These are phyloP conservation scores for Caradrina kadenii DNA, from an alignment of 2,888 invertebrate species.

Conservation along the genomic window DNA sequence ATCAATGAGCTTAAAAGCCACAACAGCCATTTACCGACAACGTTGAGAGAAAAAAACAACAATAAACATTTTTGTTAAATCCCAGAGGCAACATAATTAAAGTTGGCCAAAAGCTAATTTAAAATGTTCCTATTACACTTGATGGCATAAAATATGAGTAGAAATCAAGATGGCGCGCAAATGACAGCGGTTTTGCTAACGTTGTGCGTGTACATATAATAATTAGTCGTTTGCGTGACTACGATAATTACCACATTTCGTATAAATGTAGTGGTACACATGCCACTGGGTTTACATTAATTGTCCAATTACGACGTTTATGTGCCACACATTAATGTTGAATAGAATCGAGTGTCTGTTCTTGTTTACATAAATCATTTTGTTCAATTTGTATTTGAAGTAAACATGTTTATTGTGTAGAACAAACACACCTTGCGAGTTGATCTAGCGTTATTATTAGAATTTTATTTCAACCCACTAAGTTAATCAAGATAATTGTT, in stretches of 20 bases:
- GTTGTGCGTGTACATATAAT: conserved; percentile 72
- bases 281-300: conserved; percentile 79
- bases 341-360: conserved; percentile 68
- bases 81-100: conserved; percentile 33
- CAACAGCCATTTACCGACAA: conserved; percentile 37
- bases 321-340: conserved; percentile 68
- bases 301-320: conserved; percentile 81
- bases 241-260: conserved; percentile 80
- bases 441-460: neutral
- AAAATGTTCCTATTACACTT: conserved; percentile 44
- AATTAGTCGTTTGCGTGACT: conserved; percentile 86
- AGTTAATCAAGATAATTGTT: no score
- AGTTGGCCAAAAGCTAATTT: conserved; percentile 44
- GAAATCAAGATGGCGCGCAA: conserved; percentile 61
- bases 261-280: conserved; percentile 77
- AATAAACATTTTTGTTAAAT: conserved; percentile 32
- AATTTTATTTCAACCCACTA: no score
- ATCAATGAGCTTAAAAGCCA: conserved; percentile 50
- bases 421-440: neutral
- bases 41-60: conserved; percentile 38
- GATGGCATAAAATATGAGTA: conserved; percentile 41
- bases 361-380: conserved; percentile 60
- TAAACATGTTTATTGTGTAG: conserved; percentile 9
- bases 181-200: conserved; percentile 71
- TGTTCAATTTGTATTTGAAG: conserved; percentile 28